These are phyloP conservation scores for Hyperoodon ampullatus DNA, from an alignment of 2,113 vertebrate species.

Conservation along the genomic window DNA sequence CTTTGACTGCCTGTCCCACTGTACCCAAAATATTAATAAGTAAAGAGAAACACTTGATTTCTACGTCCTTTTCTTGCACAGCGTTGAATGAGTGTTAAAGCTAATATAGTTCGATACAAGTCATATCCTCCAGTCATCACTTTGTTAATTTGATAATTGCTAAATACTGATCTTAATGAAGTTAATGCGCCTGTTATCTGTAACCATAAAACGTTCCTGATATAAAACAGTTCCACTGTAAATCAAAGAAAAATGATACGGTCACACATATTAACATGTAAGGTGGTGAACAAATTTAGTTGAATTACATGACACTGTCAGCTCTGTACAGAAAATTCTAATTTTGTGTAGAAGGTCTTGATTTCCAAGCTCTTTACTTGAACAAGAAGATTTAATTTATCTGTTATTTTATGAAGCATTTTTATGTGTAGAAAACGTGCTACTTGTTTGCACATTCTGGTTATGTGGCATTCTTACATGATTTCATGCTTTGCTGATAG, in stretches of 20 bases:
- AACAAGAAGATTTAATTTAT: constrained; percentile 89
- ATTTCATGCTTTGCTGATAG: constrained; percentile 99
- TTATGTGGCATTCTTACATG: constrained; percentile 94
- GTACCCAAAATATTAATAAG: constrained; percentile 72
- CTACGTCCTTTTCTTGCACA: background rate
- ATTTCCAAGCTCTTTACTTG: constrained; percentile 85
- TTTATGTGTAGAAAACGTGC: constrained; percentile 88
- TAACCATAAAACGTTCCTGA: constrained; percentile 63
- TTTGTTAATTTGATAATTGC: constrained; percentile 74
- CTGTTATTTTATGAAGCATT: constrained; percentile 93
- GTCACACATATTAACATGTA: constrained; percentile 60
- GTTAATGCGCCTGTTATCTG: constrained; percentile 64
- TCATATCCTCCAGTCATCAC: constrained; percentile 50
- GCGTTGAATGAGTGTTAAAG: constrained; percentile 10
- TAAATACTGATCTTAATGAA: constrained; percentile 78
- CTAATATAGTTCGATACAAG: background rate
- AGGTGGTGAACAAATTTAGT: constrained; percentile 69
- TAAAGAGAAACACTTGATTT: constrained; percentile 49
- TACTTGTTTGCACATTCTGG: constrained; percentile 91
- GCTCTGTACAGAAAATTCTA: constrained; percentile 61
- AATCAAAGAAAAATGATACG: constrained; percentile 67
- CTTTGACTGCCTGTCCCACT: constrained; percentile 57
- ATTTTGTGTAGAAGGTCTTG: constrained; percentile 77
- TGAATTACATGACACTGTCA: constrained; percentile 56
- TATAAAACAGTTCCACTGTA: constrained; percentile 72